Evolutionary conservation across 2,113 vertebrate species (phyloP).

Genomic region (Herpailurus yagouaroundi): DNA sequence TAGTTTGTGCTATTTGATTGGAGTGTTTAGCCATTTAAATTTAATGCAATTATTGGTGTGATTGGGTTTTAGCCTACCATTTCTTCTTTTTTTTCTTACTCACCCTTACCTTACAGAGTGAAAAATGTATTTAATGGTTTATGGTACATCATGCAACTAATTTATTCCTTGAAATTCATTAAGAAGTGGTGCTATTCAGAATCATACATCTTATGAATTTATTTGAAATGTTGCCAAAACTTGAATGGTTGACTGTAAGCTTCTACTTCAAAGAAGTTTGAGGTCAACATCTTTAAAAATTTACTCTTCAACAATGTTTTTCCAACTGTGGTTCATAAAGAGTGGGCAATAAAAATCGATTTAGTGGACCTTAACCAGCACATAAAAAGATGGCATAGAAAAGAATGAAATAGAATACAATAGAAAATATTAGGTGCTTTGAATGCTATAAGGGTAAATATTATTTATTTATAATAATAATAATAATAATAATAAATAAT

Average conservation of each 20-base stretch:
- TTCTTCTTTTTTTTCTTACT: not conserved
- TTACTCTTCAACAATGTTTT: not conserved
- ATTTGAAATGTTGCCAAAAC: conserved; percentile 16
- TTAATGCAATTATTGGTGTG: not conserved
- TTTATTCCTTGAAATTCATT: not conserved
- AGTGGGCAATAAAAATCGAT: not conserved
- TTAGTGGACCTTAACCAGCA: not conserved
- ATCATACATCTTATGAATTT: not conserved
- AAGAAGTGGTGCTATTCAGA: not conserved
- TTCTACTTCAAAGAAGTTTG: not conserved
- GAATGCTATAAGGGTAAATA: not conserved
- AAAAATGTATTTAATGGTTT: conserved; percentile 1
- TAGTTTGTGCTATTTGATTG: not conserved
- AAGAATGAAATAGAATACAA: not conserved
- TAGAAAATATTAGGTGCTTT: not conserved
- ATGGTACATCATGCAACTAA: not conserved
- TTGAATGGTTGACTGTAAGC: not conserved
- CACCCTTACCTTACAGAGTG: not conserved
- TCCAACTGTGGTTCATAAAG: not conserved
- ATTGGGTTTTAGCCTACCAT: not conserved
- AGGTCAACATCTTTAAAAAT: conserved; percentile 6
- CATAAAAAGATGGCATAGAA: not conserved
- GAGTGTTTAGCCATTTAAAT: not conserved
- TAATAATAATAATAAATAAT: too few relatives aligned
- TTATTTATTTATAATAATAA: too few relatives aligned